These are phyloP conservation scores for Pristionchus maxplancki DNA, from an alignment of 2,888 invertebrate species.

Conservation along the genomic window DNA sequence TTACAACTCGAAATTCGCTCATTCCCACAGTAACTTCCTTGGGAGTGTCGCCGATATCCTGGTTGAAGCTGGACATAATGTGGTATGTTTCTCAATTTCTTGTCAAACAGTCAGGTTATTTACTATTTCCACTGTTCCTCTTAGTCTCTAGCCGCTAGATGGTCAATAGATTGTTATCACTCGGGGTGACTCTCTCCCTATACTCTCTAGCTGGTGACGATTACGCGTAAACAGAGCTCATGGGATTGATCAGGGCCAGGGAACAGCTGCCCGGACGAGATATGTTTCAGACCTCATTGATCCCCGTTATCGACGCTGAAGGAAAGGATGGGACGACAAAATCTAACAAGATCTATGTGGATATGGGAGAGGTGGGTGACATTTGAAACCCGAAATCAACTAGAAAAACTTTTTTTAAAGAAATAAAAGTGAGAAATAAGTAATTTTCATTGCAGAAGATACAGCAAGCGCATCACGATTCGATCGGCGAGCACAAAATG, in stretches of 20 bases:
- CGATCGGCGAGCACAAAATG: slow-evolving; percentile 24
- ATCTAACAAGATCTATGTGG: not conserved
- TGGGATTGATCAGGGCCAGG: no score
- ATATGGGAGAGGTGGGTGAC: slow-evolving; percentile 4
- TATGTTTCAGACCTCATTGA: slow-evolving; percentile 1
- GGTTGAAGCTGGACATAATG: not conserved
- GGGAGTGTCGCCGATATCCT: slow-evolving; percentile 12
- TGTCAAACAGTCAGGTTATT: not conserved
- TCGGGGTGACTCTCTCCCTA: not conserved
- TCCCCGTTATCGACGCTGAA: not conserved
- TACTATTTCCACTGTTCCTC: not conserved
- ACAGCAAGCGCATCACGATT: not conserved
- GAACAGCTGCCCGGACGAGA: no score
- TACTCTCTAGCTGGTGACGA: not conserved
- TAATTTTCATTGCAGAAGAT: slow-evolving; percentile 3
- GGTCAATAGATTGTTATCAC: not conserved
- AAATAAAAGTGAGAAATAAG: no score
- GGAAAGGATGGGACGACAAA: slow-evolving; percentile 12
- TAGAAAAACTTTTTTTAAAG: no score
- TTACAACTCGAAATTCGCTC: slow-evolving; percentile 11
- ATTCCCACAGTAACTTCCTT: slow-evolving; percentile 12
- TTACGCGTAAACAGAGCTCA: no score
- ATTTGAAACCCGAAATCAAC: no score
- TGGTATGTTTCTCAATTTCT: not conserved
- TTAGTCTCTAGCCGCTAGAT: not conserved